phyloP scores from a whole-genome alignment of 2,113 vertebrate species.

The Halichoerus grypus region DNA sequence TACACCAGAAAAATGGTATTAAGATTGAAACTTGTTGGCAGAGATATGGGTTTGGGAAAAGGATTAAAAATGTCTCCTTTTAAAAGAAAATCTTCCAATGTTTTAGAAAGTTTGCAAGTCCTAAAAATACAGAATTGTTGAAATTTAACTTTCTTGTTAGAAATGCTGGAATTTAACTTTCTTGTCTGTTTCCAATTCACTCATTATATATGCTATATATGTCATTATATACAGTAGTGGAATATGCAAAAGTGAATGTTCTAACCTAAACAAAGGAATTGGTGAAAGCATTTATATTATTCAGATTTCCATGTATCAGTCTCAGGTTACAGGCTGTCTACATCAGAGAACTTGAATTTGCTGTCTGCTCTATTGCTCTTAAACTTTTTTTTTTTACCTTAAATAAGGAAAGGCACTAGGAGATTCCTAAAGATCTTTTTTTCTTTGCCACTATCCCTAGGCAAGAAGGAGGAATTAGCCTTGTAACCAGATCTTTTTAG shows the following conservation, averaged over 20 bases:
- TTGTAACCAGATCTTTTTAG: slow-evolving; percentile 47
- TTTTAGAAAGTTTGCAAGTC: neutral
- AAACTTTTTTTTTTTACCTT: neutral
- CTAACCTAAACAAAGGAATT: slow-evolving; percentile 51
- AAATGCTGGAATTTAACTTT: neutral
- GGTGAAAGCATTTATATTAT: neutral
- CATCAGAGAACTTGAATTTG: neutral
- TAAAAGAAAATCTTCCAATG: neutral
- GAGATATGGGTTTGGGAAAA: neutral
- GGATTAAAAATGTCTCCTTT: neutral
- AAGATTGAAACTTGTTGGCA: neutral
- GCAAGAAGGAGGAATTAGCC: slow-evolving; percentile 55
- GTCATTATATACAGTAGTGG: neutral
- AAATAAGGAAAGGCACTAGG: neutral
- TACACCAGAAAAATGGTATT: neutral
- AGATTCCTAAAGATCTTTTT: slow-evolving; percentile 46
- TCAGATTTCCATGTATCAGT: neutral
- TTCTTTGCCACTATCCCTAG: slow-evolving; percentile 47
- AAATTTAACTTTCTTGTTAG: neutral
- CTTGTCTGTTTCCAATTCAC: neutral
- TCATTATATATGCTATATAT: neutral
- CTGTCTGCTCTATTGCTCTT: neutral
- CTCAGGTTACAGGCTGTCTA: neutral
- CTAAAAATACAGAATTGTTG: slow-evolving; percentile 10
- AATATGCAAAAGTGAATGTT: neutral